A percentile compares a stretch with the other conserved stretches of the same genome.
Evolutionary conservation across 2,888 invertebrate species (phyloP).

Genomic region (Chorisops tibialis): DNA sequence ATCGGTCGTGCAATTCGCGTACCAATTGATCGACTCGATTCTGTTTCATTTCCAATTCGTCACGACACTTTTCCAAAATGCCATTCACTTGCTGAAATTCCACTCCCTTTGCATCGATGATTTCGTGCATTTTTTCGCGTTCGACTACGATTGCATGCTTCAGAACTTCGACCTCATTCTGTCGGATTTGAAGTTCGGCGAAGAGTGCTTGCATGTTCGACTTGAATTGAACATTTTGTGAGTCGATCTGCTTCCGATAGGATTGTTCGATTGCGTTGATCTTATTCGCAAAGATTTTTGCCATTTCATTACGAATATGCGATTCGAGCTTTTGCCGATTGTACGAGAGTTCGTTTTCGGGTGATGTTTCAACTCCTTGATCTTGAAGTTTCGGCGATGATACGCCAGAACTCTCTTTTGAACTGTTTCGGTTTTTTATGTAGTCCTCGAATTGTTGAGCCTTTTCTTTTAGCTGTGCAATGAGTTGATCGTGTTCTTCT

Average conservation of each 20-base stretch:
- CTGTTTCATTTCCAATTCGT: constrained; percentile 52
- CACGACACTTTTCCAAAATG: constrained; percentile 42
- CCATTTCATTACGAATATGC: constrained; percentile 65
- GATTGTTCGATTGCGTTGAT: constrained; percentile 58
- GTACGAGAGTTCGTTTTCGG: constrained; percentile 46
- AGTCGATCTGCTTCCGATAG: constrained; percentile 49
- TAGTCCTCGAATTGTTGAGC: constrained; percentile 64
- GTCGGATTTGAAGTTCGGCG: constrained; percentile 42
- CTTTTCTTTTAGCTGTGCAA: constrained; percentile 60
- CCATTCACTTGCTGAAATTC: constrained; percentile 38
- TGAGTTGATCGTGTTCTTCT: constrained; percentile 59
- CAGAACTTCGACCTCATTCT: constrained; percentile 46
- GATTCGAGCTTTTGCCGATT: constrained; percentile 42
- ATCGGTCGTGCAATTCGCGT: constrained; percentile 44
- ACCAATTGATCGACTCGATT: constrained; percentile 47
- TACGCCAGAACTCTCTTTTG: constrained; percentile 44
- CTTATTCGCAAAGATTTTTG: constrained; percentile 62
- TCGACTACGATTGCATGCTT: constrained; percentile 49
- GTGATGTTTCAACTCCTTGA: constrained; percentile 47
- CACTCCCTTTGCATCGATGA: constrained; percentile 41
- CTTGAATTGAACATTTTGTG: constrained; percentile 39
- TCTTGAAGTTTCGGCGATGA: constrained; percentile 36
- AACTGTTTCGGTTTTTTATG: constrained; percentile 56
- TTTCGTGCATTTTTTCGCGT: constrained; percentile 45
- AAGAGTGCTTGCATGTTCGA: constrained; percentile 42